Conservation (phyloP, 1,140 invertebrate species). For the Drosophila funebris region DNA sequence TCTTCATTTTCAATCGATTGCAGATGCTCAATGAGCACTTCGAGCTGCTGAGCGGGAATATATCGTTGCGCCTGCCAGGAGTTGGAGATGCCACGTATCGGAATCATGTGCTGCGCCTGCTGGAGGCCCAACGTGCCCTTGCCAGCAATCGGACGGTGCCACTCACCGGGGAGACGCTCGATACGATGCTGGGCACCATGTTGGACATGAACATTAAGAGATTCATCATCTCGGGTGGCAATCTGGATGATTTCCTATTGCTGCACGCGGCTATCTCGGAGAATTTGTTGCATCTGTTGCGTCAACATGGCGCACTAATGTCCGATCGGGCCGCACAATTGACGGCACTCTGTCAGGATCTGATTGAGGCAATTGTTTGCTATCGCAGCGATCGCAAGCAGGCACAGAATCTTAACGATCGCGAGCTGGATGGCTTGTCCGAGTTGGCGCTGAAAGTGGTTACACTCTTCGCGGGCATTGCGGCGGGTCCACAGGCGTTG, state of each 20-base stretch:
- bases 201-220: constrained; percentile 73
- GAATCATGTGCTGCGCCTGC: constrained; percentile 34
- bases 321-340: constrained; percentile 75
- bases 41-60: constrained; percentile 58
- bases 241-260: constrained; percentile 47
- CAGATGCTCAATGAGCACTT: constrained; percentile 82
- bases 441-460: constrained; percentile 74
- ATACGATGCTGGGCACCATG: constrained; percentile 65
- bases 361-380: constrained; percentile 72
- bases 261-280: constrained; percentile 53
- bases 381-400: constrained; percentile 74
- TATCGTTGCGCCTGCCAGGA: constrained; percentile 45
- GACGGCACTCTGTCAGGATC: constrained; percentile 66
- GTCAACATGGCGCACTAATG: constrained; percentile 62
- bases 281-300: constrained; percentile 59
- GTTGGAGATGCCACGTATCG: constrained; percentile 18
- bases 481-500: constrained; percentile 48
- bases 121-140: constrained; percentile 63
- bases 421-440: constrained; percentile 66
- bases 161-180: constrained; percentile 67
- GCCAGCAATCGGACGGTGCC: constrained; percentile 68
- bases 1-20: background rate
- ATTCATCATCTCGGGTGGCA: constrained; percentile 45
- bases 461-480: constrained; percentile 62
- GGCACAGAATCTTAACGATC: constrained; percentile 49